Percentiles rank a stretch among this genome's conserved stretches.
Conservation (phyloP, 2,888 invertebrate species). For the Habrosyne pyritoides region DNA sequence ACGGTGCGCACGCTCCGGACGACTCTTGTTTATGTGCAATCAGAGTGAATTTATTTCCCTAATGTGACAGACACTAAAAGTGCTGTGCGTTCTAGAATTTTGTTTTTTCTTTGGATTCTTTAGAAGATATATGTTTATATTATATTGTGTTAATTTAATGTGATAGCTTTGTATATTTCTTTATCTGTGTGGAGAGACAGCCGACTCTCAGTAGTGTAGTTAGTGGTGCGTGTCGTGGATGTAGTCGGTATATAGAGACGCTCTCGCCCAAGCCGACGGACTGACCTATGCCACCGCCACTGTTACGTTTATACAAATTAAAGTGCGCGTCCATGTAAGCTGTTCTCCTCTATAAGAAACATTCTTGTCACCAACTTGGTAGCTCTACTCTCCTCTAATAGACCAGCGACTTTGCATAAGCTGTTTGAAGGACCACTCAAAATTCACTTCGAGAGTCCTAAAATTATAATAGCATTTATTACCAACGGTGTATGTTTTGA, state of each 20-base stretch:
- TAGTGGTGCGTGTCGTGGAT: slow-evolving; percentile 40
- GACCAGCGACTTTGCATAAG: slow-evolving; percentile 60
- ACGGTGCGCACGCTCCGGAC: slow-evolving; percentile 55
- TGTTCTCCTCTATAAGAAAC: slow-evolving; percentile 36
- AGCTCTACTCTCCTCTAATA: slow-evolving; percentile 39
- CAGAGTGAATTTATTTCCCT: slow-evolving; percentile 70
- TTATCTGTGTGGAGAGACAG: slow-evolving; percentile 64
- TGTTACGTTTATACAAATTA: slow-evolving; percentile 37
- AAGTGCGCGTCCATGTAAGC: slow-evolving; percentile 42
- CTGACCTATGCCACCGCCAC: slow-evolving; percentile 39
- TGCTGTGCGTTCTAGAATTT: slow-evolving; percentile 73
- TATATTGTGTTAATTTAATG: slow-evolving; percentile 83
- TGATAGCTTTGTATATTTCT: slow-evolving; percentile 83
- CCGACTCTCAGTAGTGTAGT: slow-evolving; percentile 56
- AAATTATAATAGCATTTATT: slow-evolving; percentile 81
- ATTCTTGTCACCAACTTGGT: slow-evolving; percentile 36
- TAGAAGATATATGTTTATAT: slow-evolving; percentile 78
- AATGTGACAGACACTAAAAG: slow-evolving; percentile 74
- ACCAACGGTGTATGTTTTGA: slow-evolving; percentile 81
- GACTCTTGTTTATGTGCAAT: slow-evolving; percentile 73
- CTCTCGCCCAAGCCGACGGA: slow-evolving; percentile 24
- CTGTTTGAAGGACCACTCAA: slow-evolving; percentile 71
- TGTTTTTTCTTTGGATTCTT: slow-evolving; percentile 74
- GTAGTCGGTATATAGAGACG: slow-evolving; percentile 30
- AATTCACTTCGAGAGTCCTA: slow-evolving; percentile 67